Base-by-base conservation (phyloP, 2,888 invertebrate species). In the Sinelater perroti region DNA sequence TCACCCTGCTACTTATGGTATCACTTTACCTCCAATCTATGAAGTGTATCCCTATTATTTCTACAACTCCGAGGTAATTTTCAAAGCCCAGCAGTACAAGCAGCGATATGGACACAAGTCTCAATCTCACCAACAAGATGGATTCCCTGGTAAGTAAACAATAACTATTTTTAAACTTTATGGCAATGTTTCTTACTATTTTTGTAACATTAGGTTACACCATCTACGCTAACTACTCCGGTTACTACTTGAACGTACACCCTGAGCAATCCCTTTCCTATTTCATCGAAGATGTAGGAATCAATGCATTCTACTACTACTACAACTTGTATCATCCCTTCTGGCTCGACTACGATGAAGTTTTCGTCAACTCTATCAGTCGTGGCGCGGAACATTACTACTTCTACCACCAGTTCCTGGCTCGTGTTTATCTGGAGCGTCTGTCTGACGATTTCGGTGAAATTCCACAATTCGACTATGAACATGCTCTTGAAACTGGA, bases 351-450 rank as follows among this genome's bases (percentile, higher is more conserved):
- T 82, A 82, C 51, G 76, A 81, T 10, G 79, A 81, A 40, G 7
- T 17, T 38, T 82, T 81, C 63, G 78, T 83, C 45, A 70, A 78
- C 28, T 82, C 84, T 65, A 84, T 85, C 67, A 80, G 59, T 8
- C 85, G 87, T 67, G 88, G 88, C 46, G 87, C 87, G 76, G 76
- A 79, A 55, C 86, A 82, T 77, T 84, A 87, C 74, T 86, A 82
- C 74, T 73, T 82, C 58, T 85, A 88, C 69, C 88, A 88, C 70
- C 88, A 90, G 75, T 67, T 90, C 7, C 67, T 90, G 62, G 82
- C 87, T 59, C 86, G 87, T 63, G 91, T 89, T 77, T 87, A 90
- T 71, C 80, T 90, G 79, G 90, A 91, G 73, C 86, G 91, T 74
- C 77, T 90, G 51, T 86, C 88, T 5, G 85, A 88, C 70, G 86